These are phyloP conservation scores for Drosophila ochracea DNA, from an alignment of 2,888 invertebrate species.

Conservation along the genomic window DNA sequence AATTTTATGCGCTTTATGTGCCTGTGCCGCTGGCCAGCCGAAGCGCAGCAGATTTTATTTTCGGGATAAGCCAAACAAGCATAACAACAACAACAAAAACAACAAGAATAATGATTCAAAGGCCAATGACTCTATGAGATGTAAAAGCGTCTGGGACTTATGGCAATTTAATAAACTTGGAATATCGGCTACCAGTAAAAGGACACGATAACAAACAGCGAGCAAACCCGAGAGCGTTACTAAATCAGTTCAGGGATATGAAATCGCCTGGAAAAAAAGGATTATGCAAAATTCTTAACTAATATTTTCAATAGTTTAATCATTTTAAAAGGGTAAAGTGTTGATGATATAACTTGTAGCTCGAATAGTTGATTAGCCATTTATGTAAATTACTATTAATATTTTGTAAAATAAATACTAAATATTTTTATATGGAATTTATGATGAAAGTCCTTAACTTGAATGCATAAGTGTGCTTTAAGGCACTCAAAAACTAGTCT, in stretches of 20 bases:
- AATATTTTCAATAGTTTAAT: background rate
- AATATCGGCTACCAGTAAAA: background rate
- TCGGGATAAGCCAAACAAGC: slow-evolving; percentile 18
- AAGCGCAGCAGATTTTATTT: slow-evolving; percentile 21
- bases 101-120: background rate
- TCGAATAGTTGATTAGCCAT: background rate
- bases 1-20: slow-evolving; percentile 60
- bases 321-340: background rate
- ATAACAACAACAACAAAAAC: background rate
- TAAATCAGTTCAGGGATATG: background rate
- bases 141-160: slow-evolving; percentile 3
- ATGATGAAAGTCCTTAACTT: background rate
- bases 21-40: slow-evolving; percentile 36
- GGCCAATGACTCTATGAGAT: slow-evolving; percentile 13
- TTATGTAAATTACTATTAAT: background rate
- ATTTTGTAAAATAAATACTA: background rate
- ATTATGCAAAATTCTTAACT: background rate
- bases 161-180: slow-evolving; percentile 40
- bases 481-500: background rate
- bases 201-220: background rate
- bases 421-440: background rate
- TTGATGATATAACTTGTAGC: background rate
- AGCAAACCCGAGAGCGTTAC: background rate
- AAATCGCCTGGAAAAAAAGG: background rate
- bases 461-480: background rate